Base-by-base conservation (phyloP, 2,797 vertebrate species). In the Anniella stebbinsi region DNA sequence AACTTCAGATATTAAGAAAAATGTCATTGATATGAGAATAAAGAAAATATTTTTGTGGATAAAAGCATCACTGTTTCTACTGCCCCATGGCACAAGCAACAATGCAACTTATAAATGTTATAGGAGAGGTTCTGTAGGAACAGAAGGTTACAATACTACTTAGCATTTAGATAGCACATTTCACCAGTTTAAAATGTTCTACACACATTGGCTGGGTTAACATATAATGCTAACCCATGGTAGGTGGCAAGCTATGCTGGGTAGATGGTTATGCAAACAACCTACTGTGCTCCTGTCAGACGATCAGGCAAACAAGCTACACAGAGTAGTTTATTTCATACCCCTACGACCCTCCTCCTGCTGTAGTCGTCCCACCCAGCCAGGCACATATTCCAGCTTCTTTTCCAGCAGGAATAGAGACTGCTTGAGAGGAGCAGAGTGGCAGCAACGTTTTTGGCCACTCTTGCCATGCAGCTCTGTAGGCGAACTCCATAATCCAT, bases 1-100 rank as follows among this genome's bases (percentile, higher is more conserved):
- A 82, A 87, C 84, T 90, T 96, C 93, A 92, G 94, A 95, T 93
- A 93, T 91, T 1, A 94, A 78, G 90, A 36, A 89, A 92, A 93
- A 80, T 93, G 89, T 92, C n/a, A n/a, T n/a, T 87, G 85, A 92
- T 84, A 95, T 88, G 81, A 57, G 80, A 91, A 80, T 75, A 86
- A 60, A 82, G 87, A 1, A 80, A 60, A 81, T 86, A 93, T 80
- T 81, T 67, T 2, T 1, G 86, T 90, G 88, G 93, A 93, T 87
- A 82, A 89, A 89, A 87, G 76, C 83, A 33, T 87, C 89, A 89
- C 36, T 80, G 91, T 88, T 93, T 94, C 91, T 94, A 92, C 90
- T 94, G 93, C 88, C 81, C 78, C 13, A 78, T 2, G 86, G 88
- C 86, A 95, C 91, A 88, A 67, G 41, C 21, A 87, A 90, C 87